Evolutionary conservation across 1,140 invertebrate genomes (phyloP).

Genomic region (Matsumurasca onukii): DNA sequence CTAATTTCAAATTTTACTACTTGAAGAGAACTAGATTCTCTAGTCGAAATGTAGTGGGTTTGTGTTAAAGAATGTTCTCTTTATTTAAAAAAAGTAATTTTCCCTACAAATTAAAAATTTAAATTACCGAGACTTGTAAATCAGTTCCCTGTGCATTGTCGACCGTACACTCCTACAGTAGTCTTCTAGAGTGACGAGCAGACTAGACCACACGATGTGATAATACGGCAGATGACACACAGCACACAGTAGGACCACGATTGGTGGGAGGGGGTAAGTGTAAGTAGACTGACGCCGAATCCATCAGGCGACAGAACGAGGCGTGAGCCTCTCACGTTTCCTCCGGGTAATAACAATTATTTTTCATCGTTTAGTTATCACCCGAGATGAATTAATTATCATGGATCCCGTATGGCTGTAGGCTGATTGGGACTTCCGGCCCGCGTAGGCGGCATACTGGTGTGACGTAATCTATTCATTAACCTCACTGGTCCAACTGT

Average conservation of each 20-base stretch:
- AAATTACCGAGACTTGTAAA: too few species aligned
- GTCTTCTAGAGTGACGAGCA: too few species aligned
- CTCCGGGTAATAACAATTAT: constrained; percentile 31
- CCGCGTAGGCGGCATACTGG: background rate
- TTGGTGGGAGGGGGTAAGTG: background rate
- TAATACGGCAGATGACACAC: too few species aligned
- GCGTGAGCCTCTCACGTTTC: constrained; percentile 22
- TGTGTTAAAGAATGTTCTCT: too few species aligned
- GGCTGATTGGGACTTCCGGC: constrained; percentile 28
- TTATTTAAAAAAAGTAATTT: too few species aligned
- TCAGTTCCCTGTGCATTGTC: too few species aligned
- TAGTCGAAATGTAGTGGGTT: too few species aligned
- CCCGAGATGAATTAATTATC: constrained; percentile 32
- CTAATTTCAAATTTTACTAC: too few species aligned
- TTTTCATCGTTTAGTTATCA: constrained; percentile 32
- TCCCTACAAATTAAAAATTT: too few species aligned
- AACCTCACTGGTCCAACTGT: constrained; percentile 20
- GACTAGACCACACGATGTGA: too few species aligned
- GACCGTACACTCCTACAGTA: too few species aligned
- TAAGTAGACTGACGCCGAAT: background rate
- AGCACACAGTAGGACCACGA: background rate
- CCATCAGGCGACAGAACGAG: background rate
- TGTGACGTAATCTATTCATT: constrained; percentile 29
- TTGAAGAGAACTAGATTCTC: too few species aligned
- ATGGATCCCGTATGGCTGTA: constrained; percentile 16